These are phyloP conservation scores for Dromococcyx pavoninus DNA, from an alignment of 2,797 vertebrate genomes.

Conservation along the genomic window DNA sequence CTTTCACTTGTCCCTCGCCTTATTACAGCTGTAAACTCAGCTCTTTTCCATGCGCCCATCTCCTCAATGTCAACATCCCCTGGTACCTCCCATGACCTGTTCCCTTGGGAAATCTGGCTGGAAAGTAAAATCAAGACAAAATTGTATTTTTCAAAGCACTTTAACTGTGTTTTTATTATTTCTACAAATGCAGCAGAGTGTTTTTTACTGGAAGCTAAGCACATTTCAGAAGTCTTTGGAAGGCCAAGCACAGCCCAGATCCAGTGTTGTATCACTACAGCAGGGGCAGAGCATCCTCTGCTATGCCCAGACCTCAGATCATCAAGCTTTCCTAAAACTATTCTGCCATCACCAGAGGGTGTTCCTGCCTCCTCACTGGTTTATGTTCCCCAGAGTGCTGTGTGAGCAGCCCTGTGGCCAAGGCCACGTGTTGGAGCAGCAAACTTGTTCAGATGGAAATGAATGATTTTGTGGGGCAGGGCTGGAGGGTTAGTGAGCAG, in stretches of 20 bases:
- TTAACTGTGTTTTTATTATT: not conserved
- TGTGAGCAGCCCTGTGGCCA: not conserved
- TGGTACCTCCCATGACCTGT: not conserved
- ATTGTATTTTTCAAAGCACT: not conserved
- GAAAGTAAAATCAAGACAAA: not conserved
- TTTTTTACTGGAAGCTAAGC: not conserved
- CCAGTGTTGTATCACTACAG: not conserved
- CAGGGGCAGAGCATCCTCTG: not conserved
- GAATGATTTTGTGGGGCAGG: not conserved
- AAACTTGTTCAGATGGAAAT: not conserved
- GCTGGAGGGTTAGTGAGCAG: not conserved
- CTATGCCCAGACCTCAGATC: not conserved
- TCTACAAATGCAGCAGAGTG: not conserved
- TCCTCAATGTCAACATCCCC: not conserved
- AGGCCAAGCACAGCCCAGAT: not conserved
- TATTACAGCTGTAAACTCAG: not conserved
- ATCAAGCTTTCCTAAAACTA: not conserved
- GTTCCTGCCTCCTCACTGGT: not conserved
- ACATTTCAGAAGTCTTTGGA: not conserved
- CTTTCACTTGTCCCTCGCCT: not conserved
- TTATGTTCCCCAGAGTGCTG: not conserved
- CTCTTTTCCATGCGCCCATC: not conserved
- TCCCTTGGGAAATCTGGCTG: not conserved
- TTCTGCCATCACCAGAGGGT: not conserved
- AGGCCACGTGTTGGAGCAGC: fast-evolving